These are phyloP conservation scores for Trichomycterus rosablanca DNA, from an alignment of 2,113 vertebrate genomes.

Conservation along the genomic window DNA sequence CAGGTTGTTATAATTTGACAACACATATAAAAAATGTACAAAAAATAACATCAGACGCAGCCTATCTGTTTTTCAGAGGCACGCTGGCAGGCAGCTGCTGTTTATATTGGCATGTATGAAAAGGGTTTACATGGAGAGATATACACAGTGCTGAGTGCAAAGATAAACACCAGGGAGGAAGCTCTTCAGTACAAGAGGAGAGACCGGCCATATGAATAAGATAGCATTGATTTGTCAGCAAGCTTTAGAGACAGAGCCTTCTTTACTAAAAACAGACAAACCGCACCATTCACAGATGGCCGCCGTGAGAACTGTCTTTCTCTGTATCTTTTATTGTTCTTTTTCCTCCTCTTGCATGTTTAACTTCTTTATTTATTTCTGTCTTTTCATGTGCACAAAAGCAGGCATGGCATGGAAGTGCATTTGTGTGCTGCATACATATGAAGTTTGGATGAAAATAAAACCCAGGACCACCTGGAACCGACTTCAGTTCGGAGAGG, in stretches of 20 bases:
- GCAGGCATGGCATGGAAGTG: constrained; percentile 25
- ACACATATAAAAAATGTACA: constrained; percentile 19
- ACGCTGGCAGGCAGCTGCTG: constrained; percentile 31
- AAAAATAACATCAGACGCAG: constrained; percentile 27
- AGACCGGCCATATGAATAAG: constrained; percentile 26
- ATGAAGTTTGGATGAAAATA: constrained; percentile 36
- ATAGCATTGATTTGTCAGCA: constrained; percentile 43
- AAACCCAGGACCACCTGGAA: constrained; percentile 48
- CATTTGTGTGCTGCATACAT: constrained; percentile 44
- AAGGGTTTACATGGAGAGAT: constrained; percentile 37
- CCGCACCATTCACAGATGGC: constrained; percentile 20
- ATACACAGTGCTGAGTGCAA: constrained; percentile 29
- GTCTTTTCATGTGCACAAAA: constrained; percentile 19
- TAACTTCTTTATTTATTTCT: constrained; percentile 15
- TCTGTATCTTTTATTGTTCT: neutral
- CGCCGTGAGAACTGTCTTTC: constrained; percentile 10
- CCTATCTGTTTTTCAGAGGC: constrained; percentile 29
- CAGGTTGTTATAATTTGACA: constrained; percentile 22
- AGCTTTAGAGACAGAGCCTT: constrained; percentile 36
- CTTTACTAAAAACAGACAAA: constrained; percentile 38
- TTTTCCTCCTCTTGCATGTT: constrained; percentile 2
- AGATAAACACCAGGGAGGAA: constrained; percentile 43
- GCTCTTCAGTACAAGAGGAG: constrained; percentile 30
- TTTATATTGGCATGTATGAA: constrained; percentile 46
- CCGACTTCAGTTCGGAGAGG: constrained; percentile 23